Conservation (phyloP, 2,888 invertebrate species). For the Spilosoma lubricipeda region DNA sequence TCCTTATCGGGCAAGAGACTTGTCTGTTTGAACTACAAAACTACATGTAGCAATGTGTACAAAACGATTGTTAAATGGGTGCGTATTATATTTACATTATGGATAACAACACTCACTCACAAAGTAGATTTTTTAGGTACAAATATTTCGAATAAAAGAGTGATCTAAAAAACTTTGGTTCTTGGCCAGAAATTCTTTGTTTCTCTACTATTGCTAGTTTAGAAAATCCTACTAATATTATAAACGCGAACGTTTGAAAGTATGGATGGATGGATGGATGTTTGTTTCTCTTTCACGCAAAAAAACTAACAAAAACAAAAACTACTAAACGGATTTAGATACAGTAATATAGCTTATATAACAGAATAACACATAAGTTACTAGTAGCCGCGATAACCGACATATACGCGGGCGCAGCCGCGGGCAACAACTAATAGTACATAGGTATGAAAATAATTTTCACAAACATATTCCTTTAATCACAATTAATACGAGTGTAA, state of each 20-base stretch:
- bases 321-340: no score
- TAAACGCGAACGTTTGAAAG: no score
- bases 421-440: no score
- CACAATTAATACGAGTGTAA: neutral
- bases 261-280: no score
- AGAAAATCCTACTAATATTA: no score
- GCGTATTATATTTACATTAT: constrained; percentile 49
- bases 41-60: constrained; percentile 70
- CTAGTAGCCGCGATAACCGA: no score
- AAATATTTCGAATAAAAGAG: constrained; percentile 31
- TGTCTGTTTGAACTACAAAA: constrained; percentile 68
- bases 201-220: constrained; percentile 50
- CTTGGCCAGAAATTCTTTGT: constrained; percentile 61
- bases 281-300: no score
- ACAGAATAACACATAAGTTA: no score
- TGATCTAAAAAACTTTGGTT: constrained; percentile 53
- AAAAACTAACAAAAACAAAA: no score
- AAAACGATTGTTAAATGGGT: constrained; percentile 59
- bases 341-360: no score
- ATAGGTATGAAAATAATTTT: no score
- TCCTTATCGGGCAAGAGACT: constrained; percentile 68
- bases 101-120: constrained; percentile 20
- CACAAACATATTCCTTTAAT: neutral
- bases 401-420: no score
- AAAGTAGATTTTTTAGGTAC: constrained; percentile 6